phyloP scores from a whole-genome alignment of 2,113 vertebrate species.

The Hirundichthys speculiger region DNA sequence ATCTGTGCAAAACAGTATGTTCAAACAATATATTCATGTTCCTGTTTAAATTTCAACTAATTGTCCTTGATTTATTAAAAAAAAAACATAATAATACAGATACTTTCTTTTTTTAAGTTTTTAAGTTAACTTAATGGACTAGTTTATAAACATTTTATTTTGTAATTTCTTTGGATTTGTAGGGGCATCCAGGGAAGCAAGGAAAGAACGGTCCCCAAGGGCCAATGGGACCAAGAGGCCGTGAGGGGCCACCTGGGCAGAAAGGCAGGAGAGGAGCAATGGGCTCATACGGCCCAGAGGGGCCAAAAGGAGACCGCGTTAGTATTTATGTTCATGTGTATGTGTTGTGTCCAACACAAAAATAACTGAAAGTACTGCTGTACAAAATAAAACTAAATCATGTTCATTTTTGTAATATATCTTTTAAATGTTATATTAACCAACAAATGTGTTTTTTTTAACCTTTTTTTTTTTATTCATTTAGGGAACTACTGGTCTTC shows the following conservation, averaged over 20 bases:
- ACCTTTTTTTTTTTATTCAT: slow-evolving; percentile 19
- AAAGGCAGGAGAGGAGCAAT: slow-evolving; percentile 83
- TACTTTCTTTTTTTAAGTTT: too few species aligned
- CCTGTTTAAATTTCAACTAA: too few species aligned
- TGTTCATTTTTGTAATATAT: too few species aligned
- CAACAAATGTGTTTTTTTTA: too few species aligned
- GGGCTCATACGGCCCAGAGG: slow-evolving; percentile 80
- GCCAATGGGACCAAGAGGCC: slow-evolving; percentile 38
- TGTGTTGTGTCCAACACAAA: neutral
- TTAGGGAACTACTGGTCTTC: slow-evolving; percentile 84
- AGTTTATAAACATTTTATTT: neutral
- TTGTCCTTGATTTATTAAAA: too few species aligned
- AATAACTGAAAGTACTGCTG: too few species aligned
- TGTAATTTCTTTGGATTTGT: neutral
- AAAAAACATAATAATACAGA: neutral
- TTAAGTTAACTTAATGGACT: too few species aligned
- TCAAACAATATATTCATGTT: too few species aligned
- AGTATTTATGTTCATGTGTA: slow-evolving; percentile 26
- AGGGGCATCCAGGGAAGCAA: slow-evolving; percentile 59
- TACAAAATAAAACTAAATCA: too few species aligned
- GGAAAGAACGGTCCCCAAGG: slow-evolving; percentile 43
- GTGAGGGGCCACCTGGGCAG: slow-evolving; percentile 76
- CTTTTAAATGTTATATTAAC: neutral
- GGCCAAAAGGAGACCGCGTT: slow-evolving; percentile 84
- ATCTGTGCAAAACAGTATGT: too few species aligned